Evolutionary conservation across 1,140 invertebrate genomes (phyloP), one percentile per base, ranked within the genome.

Genomic region (Gerris buenoi): DNA sequence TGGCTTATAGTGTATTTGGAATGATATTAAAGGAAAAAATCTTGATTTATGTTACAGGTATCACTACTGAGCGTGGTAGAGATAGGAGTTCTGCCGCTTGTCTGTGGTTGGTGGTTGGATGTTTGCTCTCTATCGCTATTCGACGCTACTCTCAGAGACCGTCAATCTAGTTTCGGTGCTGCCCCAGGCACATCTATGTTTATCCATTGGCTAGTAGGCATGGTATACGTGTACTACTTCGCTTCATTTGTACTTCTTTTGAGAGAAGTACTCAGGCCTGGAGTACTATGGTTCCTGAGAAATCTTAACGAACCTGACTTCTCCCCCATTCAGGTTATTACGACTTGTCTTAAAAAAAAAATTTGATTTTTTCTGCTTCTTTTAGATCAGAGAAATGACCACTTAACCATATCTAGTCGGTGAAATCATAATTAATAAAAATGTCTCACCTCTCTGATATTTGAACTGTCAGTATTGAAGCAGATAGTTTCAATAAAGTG

Each of bases 181-280:
- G 79, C 93, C 0, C 96, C 97, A 0, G 93, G 93, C 58, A 97
- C 95, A 0, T 95, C 92, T 0, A 93, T 98, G 83, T 99, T 99
- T 74, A 89, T 98, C 64, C 96, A 99, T 77, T 99, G 97, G 97
- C 83, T 98, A 13, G 90, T 96, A n/a, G 96, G 96, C 65, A 98
- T 98, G 94, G 88, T 99, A 1, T 99, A 97, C 77, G 94, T 99
- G 18, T 99, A 99, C 77, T 99, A 99, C 79, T 98, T 98, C 76
- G 97, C 96, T 10, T 97, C 95, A 0, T 98, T 98, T 75, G 93
- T 98, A 46, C 81, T 98, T 0, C 79, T 98, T 0, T 77, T 98
- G 1, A 80, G 96, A 61, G 97, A 99, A 80, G 92, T 98, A 1
- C 75, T 99, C 5, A 80, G 95, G 64, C 96, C 96, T 0, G 96